Evolutionary conservation across 2,113 vertebrate species (phyloP), one percentile per base, ranked within the genome.

Genomic region (Forbesichthys agassizii): DNA sequence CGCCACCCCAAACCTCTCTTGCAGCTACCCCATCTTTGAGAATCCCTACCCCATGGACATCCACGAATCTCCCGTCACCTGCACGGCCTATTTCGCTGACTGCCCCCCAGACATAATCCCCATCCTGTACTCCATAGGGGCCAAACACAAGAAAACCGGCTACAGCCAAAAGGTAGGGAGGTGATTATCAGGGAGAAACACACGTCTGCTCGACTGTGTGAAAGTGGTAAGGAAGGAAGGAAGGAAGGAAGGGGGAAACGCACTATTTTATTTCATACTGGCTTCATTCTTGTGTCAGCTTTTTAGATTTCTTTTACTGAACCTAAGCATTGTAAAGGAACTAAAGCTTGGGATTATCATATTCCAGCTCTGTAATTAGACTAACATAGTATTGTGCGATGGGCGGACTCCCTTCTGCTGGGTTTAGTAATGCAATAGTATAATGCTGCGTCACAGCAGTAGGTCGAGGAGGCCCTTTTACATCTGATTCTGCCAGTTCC

Each of bases 21-120:
- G 27, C 80, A 99, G 98, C 92, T 99, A 96, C 91, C 98, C 98
- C 55, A 95, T 99, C 88, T 99, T 99, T 94, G 98, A 99, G 94
- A 99, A 99, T 88, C 95, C 98, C 5, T 98, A 99, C 88, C 94
- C 97, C 53, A 98, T 98, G 97, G 97, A 98, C 91, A 86, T 99
- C 91, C 98, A 99, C 55, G 97, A 98, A 80, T 98, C 98, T 87
- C 98, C 98, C 48, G 97, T 99, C 84, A 99, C 97, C 66, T 99
- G 96, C 85, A 98, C 96, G 64, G 95, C 96, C 61, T 99, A 99
- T 88, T 97, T 98, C 88, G 96, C 96, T 5, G 95, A 99, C 76
- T 99, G 96, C 82, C 96, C 98, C 68, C 95, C 96, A 16, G 96
- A 98, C 87, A 92, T 99, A 85, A 98, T 98, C 86, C 95, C 96